Conservation (phyloP, 2,888 invertebrate genomes). For the Cantharis rufa region DNA sequence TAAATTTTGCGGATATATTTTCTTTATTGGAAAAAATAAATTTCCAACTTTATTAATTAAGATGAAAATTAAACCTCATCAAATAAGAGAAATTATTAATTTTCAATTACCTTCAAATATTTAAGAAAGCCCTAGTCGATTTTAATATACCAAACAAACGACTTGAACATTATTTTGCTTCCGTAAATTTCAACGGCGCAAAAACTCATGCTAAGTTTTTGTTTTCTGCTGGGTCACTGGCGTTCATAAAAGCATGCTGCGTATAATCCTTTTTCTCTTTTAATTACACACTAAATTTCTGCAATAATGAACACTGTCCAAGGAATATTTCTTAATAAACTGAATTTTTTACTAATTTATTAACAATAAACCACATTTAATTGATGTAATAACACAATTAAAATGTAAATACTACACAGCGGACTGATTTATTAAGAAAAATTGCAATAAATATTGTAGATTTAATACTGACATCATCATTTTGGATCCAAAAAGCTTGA, state of each 20-base stretch:
- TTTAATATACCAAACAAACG: neutral
- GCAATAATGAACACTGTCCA: neutral
- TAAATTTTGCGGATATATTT: neutral
- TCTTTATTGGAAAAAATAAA: neutral
- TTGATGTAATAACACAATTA: neutral
- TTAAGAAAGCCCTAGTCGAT: neutral
- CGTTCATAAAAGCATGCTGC: slow-evolving; percentile 1
- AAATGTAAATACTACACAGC: neutral
- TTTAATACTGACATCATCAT: neutral
- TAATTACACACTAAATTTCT: slow-evolving; percentile 4
- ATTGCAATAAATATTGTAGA: neutral
- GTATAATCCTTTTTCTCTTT: slow-evolving; percentile 4
- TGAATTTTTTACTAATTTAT: neutral
- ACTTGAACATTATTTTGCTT: neutral
- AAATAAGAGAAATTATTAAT: neutral
- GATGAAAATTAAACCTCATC: neutral
- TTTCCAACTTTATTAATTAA: neutral
- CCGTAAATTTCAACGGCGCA: neutral
- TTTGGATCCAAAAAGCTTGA: neutral
- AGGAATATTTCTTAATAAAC: neutral
- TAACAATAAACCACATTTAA: neutral
- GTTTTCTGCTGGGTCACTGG: neutral
- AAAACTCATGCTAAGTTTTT: neutral
- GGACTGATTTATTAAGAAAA: neutral
- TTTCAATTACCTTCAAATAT: neutral